Percentiles rank a stretch among this genome's conserved stretches.
These are phyloP conservation scores for Andrena marginata DNA, from an alignment of 2,888 invertebrate genomes.

Conservation along the genomic window DNA sequence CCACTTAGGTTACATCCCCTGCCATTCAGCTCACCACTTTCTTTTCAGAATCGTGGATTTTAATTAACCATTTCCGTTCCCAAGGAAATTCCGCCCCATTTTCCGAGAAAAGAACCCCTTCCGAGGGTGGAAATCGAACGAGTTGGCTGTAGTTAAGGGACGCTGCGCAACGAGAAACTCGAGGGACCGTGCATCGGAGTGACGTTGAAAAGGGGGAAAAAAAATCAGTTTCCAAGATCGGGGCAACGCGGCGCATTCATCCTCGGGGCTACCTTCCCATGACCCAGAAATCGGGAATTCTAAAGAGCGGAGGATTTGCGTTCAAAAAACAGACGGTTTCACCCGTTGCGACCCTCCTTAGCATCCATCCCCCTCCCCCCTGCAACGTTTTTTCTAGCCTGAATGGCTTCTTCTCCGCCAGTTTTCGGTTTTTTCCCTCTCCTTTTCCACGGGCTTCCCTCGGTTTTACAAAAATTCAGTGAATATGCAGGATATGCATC, in stretches of 20 bases:
- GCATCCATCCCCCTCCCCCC: constrained; percentile 60
- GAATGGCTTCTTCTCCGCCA: constrained; percentile 67
- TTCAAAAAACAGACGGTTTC: constrained; percentile 80
- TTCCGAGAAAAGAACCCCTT: constrained; percentile 62
- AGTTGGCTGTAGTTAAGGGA: constrained; percentile 49
- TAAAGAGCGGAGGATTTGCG: constrained; percentile 80
- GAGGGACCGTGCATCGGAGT: constrained; percentile 18
- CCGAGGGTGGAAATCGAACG: constrained; percentile 63
- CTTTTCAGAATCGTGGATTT: neutral
- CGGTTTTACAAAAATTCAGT: constrained; percentile 77
- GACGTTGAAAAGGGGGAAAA: constrained; percentile 56
- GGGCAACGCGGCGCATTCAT: constrained; percentile 74
- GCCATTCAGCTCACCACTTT: neutral
- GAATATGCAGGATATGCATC: constrained; percentile 84
- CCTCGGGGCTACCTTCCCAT: constrained; percentile 79
- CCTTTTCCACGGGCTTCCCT: constrained; percentile 64
- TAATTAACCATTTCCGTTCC: constrained; percentile 17
- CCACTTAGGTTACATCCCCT: neutral
- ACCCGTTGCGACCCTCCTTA: constrained; percentile 77
- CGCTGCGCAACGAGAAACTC: constrained; percentile 48
- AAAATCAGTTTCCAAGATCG: constrained; percentile 82
- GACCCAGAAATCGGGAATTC: constrained; percentile 83
- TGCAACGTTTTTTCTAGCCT: constrained; percentile 64
- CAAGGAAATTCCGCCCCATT: neutral
- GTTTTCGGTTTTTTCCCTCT: constrained; percentile 50